A percentile compares a stretch with the other conserved stretches of the same genome.
These are phyloP conservation scores for Halcyon badia DNA, from an alignment of 2,797 vertebrate species.

Conservation along the genomic window DNA sequence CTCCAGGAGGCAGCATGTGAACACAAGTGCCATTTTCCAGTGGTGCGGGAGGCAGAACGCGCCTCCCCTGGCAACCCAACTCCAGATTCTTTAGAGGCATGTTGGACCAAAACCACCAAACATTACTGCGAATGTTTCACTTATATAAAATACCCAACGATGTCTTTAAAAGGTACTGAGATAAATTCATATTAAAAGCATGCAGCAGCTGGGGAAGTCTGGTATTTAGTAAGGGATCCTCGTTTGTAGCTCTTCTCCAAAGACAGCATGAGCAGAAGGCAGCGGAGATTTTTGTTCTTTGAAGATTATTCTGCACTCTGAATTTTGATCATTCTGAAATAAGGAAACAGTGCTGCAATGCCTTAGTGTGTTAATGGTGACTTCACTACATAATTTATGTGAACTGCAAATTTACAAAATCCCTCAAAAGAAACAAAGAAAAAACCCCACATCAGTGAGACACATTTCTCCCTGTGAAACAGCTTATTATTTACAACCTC, in stretches of 20 bases:
- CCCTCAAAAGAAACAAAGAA: conserved; percentile 64
- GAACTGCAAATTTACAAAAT: conserved; percentile 45
- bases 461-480: conserved; percentile 21
- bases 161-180: background rate
- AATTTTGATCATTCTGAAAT: conserved; percentile 37
- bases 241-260: background rate
- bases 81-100: background rate
- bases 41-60: accelerated
- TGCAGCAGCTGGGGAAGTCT: background rate
- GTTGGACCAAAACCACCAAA: background rate
- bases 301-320: background rate
- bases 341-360: conserved; percentile 40
- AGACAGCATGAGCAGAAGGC: background rate
- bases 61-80: background rate
- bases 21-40: background rate
- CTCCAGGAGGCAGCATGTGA: background rate
- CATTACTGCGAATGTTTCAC: background rate
- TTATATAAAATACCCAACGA: background rate
- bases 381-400: conserved; percentile 43
- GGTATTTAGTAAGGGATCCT: background rate
- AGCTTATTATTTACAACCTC: conserved; percentile 47
- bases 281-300: conserved; percentile 2
- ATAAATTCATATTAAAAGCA: background rate
- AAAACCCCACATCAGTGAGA: conserved; percentile 30
- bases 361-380: conserved; percentile 11